Percentiles rank a stretch among this genome's conserved stretches.
phyloP scores from a whole-genome alignment of 2,888 invertebrate species.

The Mesorhabditis sp. region DNA sequence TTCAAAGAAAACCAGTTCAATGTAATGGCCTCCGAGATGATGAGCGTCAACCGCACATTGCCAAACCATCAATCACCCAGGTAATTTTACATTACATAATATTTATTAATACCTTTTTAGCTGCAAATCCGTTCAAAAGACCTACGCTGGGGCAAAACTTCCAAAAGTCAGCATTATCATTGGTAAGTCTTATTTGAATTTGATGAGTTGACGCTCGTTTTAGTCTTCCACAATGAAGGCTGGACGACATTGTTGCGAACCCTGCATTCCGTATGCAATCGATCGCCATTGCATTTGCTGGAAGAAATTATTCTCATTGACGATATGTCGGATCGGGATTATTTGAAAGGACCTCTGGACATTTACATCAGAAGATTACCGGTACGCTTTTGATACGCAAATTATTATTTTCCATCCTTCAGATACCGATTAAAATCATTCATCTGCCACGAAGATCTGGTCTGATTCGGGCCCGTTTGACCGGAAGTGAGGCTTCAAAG shows the following conservation, averaged over 20 bases:
- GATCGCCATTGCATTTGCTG: conserved; percentile 47
- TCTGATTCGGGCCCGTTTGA: conserved; percentile 85
- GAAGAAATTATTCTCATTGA: conserved; percentile 58
- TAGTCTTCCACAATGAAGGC: conserved; percentile 96
- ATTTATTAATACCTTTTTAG: conserved; percentile 14
- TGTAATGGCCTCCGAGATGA: conserved; percentile 86
- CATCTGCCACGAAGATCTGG: conserved; percentile 90
- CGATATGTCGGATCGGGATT: conserved; percentile 54
- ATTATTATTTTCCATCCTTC: conserved; percentile 60
- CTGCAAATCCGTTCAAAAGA: conserved; percentile 16
- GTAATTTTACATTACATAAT: conserved; percentile 11
- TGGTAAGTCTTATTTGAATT: conserved; percentile 12
- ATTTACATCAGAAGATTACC: conserved; percentile 50
- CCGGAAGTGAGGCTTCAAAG: conserved; percentile 85
- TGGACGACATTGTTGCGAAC: conserved; percentile 86
- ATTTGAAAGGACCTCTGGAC: conserved; percentile 50
- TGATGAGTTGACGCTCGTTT: not conserved
- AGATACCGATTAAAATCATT: conserved; percentile 76
- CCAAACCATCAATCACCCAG: conserved; percentile 72
- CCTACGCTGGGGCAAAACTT: conserved; percentile 64
- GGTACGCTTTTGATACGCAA: conserved; percentile 12
- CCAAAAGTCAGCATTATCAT: conserved; percentile 94
- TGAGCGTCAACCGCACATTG: conserved; percentile 88
- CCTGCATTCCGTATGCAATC: conserved; percentile 57
- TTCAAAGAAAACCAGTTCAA: conserved; percentile 70